phyloP scores from a whole-genome alignment of 2,113 vertebrate species.

The Acinonyx jubatus region DNA sequence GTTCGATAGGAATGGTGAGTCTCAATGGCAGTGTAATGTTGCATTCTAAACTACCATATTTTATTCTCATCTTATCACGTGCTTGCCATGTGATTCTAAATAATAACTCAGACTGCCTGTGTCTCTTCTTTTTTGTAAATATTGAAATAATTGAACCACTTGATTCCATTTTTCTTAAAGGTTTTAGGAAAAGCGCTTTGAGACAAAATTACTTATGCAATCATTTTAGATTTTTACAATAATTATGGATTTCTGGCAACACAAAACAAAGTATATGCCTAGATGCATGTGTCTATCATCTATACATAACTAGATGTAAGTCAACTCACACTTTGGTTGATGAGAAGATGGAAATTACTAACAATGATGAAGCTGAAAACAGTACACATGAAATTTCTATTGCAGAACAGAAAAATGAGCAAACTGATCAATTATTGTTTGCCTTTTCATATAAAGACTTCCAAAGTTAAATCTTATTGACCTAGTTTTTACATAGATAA shows the following conservation, averaged over 20 bases:
- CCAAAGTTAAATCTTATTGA: not conserved
- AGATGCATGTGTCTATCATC: not conserved
- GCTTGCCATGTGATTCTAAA: not conserved
- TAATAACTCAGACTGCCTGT: not conserved
- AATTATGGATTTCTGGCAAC: not conserved
- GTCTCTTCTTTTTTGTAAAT: not conserved
- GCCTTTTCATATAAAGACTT: not conserved
- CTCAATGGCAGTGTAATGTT: not conserved
- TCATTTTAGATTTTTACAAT: not conserved
- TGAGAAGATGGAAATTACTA: not conserved
- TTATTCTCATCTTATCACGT: not conserved
- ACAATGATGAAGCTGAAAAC: not conserved
- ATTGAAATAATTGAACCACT: conserved; percentile 3
- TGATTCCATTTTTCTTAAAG: not conserved
- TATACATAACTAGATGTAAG: not conserved
- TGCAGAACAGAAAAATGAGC: not conserved
- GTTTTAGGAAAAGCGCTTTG: not conserved
- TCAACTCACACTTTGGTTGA: not conserved
- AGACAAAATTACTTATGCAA: not conserved
- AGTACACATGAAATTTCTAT: not conserved
- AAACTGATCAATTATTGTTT: not conserved
- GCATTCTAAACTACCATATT: not conserved
- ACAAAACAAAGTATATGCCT: not conserved
- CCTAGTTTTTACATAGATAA: not conserved
- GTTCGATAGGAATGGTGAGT: not conserved